Base-by-base conservation (phyloP, 2,797 vertebrate genomes). In the Lutra lutra region DNA sequence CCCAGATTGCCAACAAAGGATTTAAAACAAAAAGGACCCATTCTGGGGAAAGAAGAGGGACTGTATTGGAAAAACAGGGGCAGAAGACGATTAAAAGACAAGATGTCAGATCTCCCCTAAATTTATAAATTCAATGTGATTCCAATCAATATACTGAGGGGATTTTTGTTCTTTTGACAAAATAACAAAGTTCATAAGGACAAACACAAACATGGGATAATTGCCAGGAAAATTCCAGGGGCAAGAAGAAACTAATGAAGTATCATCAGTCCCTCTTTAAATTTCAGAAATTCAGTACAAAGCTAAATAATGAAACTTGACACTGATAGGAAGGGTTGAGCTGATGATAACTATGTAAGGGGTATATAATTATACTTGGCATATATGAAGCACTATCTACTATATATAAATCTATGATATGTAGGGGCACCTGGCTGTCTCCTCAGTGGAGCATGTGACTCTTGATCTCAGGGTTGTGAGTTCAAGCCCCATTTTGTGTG, bases 251-350 rank as follows among this genome's bases (percentile, higher is more conserved):
- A 68, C 40, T 51, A 66, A 78, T 62, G 29, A 60, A 89, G 62
- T 35, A 85, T 18, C 27, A 12, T 89, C 25, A 64, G 32, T 62
- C 18, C 46, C 9, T 11, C 56, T 62, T 89, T 35, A 75, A n/a
- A 85, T 88, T 60, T 85, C 79, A 94, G 48, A 86, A 80, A 84
- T 38, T 92, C 84, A 72, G 25, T 64, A 78, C 70, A 82, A 80
- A 86, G 58, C 90, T 86, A 86, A 93, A 93, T 66, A 93, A 86
- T 58, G n/a, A 86, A 85, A 56, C 48, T 86, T 86, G 40, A 66
- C 89, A 66, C 73, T 46, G 38, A 86, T 29, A 27, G 27, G 32
- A 85, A 40, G 56, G 73, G 20, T 68, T 95, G 27, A 95, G 25
- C 70, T 91, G 43, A 86, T 25, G 48, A 86, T 27, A 90, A 93